Base-by-base conservation (phyloP, 2,888 invertebrate genomes). In the Omphaloscelis lunosa region DNA sequence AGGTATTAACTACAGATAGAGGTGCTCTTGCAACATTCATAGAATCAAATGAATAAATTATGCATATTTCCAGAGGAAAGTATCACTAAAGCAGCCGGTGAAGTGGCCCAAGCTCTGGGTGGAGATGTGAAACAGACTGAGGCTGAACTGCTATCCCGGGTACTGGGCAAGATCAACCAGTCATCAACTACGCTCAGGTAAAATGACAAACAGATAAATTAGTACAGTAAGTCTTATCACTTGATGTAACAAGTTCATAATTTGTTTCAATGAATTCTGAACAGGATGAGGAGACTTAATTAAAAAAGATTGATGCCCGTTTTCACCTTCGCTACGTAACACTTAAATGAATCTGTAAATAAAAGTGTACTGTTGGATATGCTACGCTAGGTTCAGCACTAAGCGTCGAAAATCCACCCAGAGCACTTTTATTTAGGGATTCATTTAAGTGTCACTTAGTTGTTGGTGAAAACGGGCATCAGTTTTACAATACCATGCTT, bases 111-210 rank as follows among this genome's bases (percentile, higher is more conserved):
- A 83, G 95, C 97, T 58, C 91, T 98, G 1, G 98, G 98, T 69
- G 98, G 98, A 20, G 97, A 98, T 92, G 95, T 97, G 0, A 97
- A 97, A 88, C 97, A 98, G 92, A 98, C 97, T 0, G 98, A 98
- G 93, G 97, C 98, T 0, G 98, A 98, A 90, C 94, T 99, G 9
- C 93, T 98, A 69, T 97, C 97, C 23, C 98, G 98, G 93, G 95
- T 98, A 2, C 93, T 98, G 7, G 97, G 97, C 9, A 96, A 96
- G 88, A 96, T 96, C 69, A 95, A 95, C 82, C 96, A 96, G 79
- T 92, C 94, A 66, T 94, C 95, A 75, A 93, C 95, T 51, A 94
- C 89, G 48, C 92, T 96, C 8, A 96, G 96, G 96, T 96, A 90
- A 29, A 29, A n/a, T 53, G n/a, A 53, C 53, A 11, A 15, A 4